These are phyloP conservation scores for Deladenus siricidicola DNA, from an alignment of 2,888 invertebrate species.

Conservation along the genomic window DNA sequence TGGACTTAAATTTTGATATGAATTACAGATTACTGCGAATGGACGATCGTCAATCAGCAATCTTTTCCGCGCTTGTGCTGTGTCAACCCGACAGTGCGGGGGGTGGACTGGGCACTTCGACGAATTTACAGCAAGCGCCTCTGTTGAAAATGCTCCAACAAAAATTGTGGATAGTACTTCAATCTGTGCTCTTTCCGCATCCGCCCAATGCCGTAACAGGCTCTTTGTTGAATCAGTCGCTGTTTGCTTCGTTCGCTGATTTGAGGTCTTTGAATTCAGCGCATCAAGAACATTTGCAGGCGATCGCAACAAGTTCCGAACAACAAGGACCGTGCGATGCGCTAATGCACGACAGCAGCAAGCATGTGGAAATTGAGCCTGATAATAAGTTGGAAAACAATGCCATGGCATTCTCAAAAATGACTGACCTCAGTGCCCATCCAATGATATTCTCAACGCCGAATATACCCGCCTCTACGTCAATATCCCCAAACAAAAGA, in stretches of 20 bases:
- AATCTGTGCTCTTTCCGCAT: conserved; percentile 9
- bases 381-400: not conserved
- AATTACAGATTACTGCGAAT: conserved; percentile 20
- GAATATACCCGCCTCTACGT: not conserved
- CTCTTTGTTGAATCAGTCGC: conserved; percentile 20
- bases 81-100: conserved; percentile 31
- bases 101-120: conserved; percentile 15
- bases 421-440: not conserved
- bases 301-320: not conserved
- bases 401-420: not conserved
- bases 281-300: not conserved
- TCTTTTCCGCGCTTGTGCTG: conserved; percentile 33
- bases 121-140: not conserved
- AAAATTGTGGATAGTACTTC: conserved; percentile 26
- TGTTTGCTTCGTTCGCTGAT: conserved; percentile 20
- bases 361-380: not conserved
- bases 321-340: not conserved
- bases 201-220: not conserved
- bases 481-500: not conserved
- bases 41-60: conserved; percentile 23
- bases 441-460: not conserved
- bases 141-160: conserved; percentile 34
- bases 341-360: not conserved
- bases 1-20: not conserved
- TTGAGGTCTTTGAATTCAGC: conserved; percentile 12